phyloP scores from a whole-genome alignment of 2,113 vertebrate species.

The Coturnix japonica region DNA sequence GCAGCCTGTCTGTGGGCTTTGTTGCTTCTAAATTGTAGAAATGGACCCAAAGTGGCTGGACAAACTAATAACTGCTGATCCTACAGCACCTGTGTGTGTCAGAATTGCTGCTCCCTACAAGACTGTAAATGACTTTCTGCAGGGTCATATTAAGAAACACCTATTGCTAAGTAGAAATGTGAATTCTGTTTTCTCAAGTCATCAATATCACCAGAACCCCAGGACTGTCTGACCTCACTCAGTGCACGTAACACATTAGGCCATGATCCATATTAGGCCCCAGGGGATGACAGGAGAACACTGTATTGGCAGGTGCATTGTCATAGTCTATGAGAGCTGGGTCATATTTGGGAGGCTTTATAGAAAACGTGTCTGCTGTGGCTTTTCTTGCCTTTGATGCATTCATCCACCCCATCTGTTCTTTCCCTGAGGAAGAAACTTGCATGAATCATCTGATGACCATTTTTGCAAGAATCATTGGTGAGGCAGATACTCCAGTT shows the following conservation, averaged over 20 bases:
- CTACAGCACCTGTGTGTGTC: too few species aligned
- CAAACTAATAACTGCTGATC: not conserved
- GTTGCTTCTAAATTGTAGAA: not conserved
- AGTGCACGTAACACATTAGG: rapidly evolving
- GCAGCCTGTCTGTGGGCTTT: not conserved
- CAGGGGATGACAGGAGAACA: not conserved
- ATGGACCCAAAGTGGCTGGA: not conserved
- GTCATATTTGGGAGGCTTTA: not conserved
- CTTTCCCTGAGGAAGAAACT: not conserved
- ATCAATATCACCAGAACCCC: not conserved
- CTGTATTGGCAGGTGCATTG: not conserved
- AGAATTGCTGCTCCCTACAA: not conserved
- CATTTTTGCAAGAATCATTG: not conserved
- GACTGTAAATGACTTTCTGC: not conserved
- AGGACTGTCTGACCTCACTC: not conserved
- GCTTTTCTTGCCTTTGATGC: not conserved
- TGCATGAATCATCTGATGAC: not conserved
- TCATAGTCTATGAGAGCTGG: not conserved
- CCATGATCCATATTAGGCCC: not conserved
- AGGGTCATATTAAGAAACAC: not conserved
- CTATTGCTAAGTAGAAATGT: not conserved
- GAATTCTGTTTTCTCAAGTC: not conserved
- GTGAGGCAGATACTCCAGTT: not conserved
- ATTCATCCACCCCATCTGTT: not conserved
- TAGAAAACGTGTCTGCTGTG: not conserved